Percentiles rank a stretch among this genome's conserved stretches.
Evolutionary conservation across 2,888 invertebrate species (phyloP).

Genomic region (Omphaloscelis lunosa): DNA sequence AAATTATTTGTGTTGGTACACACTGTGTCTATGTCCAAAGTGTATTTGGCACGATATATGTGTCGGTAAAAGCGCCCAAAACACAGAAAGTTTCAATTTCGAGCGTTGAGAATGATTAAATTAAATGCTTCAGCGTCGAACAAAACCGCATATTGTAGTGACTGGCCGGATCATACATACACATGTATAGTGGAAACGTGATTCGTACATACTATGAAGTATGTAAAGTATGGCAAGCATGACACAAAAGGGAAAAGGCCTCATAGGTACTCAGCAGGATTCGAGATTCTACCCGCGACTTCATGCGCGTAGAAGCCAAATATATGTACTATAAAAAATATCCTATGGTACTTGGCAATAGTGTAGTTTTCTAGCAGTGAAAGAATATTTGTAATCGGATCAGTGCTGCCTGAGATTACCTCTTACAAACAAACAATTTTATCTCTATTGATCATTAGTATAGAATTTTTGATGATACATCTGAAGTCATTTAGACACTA

Average conservation of each 20-base stretch:
- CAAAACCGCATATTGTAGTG: slow-evolving; percentile 48
- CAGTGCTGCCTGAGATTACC: too few relatives aligned
- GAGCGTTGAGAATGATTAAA: slow-evolving; percentile 42
- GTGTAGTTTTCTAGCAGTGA: too few relatives aligned
- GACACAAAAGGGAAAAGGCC: too few relatives aligned
- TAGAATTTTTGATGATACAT: too few relatives aligned
- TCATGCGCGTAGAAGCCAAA: too few relatives aligned
- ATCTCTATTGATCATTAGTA: background rate
- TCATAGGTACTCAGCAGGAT: too few relatives aligned
- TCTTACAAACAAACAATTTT: background rate
- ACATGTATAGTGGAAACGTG: background rate
- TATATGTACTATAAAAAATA: too few relatives aligned
- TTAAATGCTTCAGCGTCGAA: slow-evolving; percentile 39
- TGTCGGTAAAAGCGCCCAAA: slow-evolving; percentile 18
- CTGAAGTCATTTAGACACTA: too few relatives aligned
- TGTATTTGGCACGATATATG: background rate
- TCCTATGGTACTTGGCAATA: too few relatives aligned
- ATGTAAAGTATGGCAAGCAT: background rate
- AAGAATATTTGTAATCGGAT: too few relatives aligned
- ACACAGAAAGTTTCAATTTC: slow-evolving; percentile 29
- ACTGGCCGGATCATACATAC: background rate
- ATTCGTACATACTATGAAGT: background rate
- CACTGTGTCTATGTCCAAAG: background rate
- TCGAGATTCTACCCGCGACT: too few relatives aligned
- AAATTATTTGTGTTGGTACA: background rate